phyloP scores from a whole-genome alignment of 2,113 vertebrate genomes.

The Leiothrix lutea region DNA sequence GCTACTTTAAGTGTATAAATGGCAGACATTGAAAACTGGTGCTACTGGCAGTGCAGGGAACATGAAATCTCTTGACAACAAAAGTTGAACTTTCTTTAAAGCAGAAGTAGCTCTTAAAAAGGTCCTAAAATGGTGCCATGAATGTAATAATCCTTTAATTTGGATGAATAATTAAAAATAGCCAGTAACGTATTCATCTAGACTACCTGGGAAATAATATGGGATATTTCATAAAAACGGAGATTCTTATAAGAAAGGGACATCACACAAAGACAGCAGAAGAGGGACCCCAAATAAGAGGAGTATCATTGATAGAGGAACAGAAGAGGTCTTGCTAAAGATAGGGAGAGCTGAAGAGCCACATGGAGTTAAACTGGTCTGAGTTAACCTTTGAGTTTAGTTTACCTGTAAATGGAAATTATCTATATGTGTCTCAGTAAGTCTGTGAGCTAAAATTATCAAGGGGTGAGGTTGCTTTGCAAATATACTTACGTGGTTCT shows the following conservation, averaged over 20 bases:
- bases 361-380: background rate
- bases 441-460: background rate
- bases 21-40: background rate
- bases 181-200: background rate
- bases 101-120: background rate
- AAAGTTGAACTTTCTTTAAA: background rate
- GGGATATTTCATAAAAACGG: background rate
- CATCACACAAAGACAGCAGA: background rate
- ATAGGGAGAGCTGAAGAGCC: background rate
- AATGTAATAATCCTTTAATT: background rate
- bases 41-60: background rate
- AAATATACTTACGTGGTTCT: background rate
- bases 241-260: background rate
- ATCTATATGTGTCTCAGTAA: background rate
- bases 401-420: background rate
- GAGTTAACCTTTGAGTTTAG: background rate
- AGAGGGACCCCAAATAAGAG: background rate
- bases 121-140: background rate
- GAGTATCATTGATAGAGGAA: background rate
- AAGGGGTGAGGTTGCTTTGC: background rate
- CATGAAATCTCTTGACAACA: background rate
- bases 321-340: background rate
- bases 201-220: background rate
- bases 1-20: background rate
- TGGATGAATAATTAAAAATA: background rate